Base-by-base conservation (phyloP, 2,888 invertebrate species). In the Drosophila merina region DNA sequence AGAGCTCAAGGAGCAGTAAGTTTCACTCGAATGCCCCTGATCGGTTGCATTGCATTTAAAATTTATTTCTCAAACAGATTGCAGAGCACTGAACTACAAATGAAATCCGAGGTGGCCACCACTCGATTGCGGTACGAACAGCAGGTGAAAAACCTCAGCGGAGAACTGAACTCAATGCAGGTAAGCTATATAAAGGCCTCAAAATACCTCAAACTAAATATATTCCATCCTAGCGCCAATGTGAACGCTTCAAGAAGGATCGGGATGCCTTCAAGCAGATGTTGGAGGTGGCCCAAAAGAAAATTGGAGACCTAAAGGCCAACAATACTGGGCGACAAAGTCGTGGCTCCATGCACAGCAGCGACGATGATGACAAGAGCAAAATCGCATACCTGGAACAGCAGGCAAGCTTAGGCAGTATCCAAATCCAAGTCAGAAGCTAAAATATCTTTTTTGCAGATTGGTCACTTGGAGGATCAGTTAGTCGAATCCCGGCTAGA, bases 191-290 rank as follows among this genome's bases (percentile, higher is more conserved):
- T 26, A 1, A 1, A 9, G 4, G 4, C 20, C 10, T 8, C 9
- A 10, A 12, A 10, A 0, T 0, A 1, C 3, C 25, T 3, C 7
- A 20, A 2, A 12, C 36, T 40, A 10, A 45, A 2, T 8, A 3
- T 36, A 0, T 8, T 1, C 9, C 2, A 1, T 1, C 4, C 1
- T 49, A 92, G 91, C 89, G 92, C 3, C 92, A 92, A 88, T 92
- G 92, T 63, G 92, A 92, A 74, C 93, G 96, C 81, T 97, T 97
- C 89, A 96, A 96, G 89, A 93, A 97, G 67, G 98, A 98, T 91
- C 93, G 97, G 57, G 97, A 98, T 89, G 96, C 96, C 55, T 97
- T 96, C 88, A 96, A 96, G 77, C 97, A 97, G 89, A 96, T 98
- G 95, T 91, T 97, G 42, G 97, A 97, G 88, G 95, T 95, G 9